Conservation (phyloP, 2,888 invertebrate genomes). For the Diadegma fenestrale region DNA sequence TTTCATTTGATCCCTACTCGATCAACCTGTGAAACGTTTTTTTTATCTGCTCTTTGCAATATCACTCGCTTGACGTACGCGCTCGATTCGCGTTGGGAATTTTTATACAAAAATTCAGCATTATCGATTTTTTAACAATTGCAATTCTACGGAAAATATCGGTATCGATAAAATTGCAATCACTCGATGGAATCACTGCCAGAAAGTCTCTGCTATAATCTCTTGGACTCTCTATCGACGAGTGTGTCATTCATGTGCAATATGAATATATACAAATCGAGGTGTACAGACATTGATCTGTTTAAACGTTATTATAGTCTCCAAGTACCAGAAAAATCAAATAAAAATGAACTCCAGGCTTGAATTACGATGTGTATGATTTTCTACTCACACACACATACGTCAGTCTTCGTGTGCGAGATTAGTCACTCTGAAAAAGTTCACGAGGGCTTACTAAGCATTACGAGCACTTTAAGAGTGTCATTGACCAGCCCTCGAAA, state of each 20-base stretch:
- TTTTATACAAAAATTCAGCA: neutral
- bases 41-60: neutral
- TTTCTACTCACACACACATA: neutral
- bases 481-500: constrained; percentile 40
- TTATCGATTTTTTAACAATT: neutral
- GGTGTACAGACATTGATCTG: neutral
- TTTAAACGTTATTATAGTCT: neutral
- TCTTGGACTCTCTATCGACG: neutral
- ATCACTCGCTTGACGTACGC: neutral
- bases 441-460: constrained; percentile 53
- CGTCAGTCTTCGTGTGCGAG: neutral
- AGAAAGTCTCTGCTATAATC: neutral
- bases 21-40: neutral
- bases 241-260: neutral
- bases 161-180: neutral
- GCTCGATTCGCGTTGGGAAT: neutral
- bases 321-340: constrained; percentile 6
- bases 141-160: neutral
- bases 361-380: neutral
- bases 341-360: neutral
- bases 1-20: neutral
- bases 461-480: constrained; percentile 52
- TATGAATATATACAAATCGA: neutral
- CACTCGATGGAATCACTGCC: neutral
- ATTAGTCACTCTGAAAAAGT: constrained; percentile 34